Percentiles rank a stretch among this genome's conserved stretches.
These are phyloP conservation scores for Thaumatotibia leucotreta DNA, from an alignment of 1,140 invertebrate species.

Conservation along the genomic window DNA sequence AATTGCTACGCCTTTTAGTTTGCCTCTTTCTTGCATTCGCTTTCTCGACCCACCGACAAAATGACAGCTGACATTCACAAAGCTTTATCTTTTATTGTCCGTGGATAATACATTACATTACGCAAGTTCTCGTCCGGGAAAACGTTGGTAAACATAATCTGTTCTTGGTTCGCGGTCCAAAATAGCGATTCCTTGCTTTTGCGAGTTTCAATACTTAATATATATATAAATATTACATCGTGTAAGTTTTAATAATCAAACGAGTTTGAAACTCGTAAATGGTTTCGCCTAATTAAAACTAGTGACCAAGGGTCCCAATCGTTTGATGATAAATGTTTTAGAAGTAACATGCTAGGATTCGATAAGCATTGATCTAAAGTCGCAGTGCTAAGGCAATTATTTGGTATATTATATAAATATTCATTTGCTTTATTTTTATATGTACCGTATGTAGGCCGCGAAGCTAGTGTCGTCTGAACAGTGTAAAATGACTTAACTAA, in stretches of 20 bases:
- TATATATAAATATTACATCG: not conserved
- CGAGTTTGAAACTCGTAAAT: not conserved
- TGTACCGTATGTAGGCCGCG: not conserved
- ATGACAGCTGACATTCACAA: too few species aligned
- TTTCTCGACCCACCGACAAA: too few species aligned
- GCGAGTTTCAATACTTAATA: not conserved
- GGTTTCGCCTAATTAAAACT: not conserved
- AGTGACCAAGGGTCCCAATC: not conserved
- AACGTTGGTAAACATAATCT: too few species aligned
- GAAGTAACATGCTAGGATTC: not conserved
- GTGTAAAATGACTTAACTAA: slow-evolving; percentile 53
- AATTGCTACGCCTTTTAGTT: too few species aligned
- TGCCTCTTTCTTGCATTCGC: too few species aligned
- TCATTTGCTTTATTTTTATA: slow-evolving; percentile 9
- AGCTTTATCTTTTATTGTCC: too few species aligned
- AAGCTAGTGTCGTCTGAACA: slow-evolving; percentile 30
- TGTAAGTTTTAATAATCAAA: not conserved
- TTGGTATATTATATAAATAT: not conserved
- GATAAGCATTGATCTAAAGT: not conserved
- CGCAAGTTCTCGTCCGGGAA: too few species aligned
- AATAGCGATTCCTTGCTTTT: not conserved
- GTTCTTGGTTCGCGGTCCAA: too few species aligned
- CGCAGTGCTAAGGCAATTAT: not conserved
- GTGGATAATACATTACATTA: too few species aligned
- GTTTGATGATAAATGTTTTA: not conserved